phyloP scores from a whole-genome alignment of 30 jellyfish, hydroid and myxozoan genomes.

The Nemopilema nomurai region DNA sequence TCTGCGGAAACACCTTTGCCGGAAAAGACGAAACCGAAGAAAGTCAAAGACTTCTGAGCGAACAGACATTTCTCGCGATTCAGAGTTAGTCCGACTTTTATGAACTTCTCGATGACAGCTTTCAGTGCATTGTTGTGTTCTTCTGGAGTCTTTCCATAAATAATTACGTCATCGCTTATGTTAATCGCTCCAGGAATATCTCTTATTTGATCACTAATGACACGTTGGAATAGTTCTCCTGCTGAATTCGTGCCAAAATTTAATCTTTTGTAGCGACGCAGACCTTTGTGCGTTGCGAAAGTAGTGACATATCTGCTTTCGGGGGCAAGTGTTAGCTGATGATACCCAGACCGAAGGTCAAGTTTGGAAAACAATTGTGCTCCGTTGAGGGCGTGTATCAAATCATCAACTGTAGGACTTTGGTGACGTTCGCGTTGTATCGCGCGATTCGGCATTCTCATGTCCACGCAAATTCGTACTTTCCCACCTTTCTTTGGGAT shows the following conservation, averaged over 20 bases:
- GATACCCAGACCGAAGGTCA: too few species aligned
- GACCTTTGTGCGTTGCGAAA: slow-evolving; percentile 40
- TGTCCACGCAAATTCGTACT: too few species aligned
- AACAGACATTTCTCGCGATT: slow-evolving; percentile 42
- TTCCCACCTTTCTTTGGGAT: too few species aligned
- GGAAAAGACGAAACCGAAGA: slow-evolving; percentile 57
- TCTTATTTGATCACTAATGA: slow-evolving; percentile 33
- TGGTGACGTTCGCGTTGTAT: slow-evolving; percentile 39
- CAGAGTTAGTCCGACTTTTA: slow-evolving; percentile 42
- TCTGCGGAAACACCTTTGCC: slow-evolving; percentile 58
- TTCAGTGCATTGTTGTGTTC: too few species aligned
- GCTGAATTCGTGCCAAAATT: slow-evolving; percentile 36
- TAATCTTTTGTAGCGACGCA: too few species aligned
- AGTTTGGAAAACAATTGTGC: slow-evolving; percentile 33
- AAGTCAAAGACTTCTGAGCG: slow-evolving; percentile 36
- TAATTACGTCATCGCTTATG: too few species aligned
- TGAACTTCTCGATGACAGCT: slow-evolving; percentile 38
- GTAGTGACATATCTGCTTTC: slow-evolving; percentile 47
- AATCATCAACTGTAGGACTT: slow-evolving; percentile 34
- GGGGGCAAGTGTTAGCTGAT: slow-evolving; percentile 38
- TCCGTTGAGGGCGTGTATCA: slow-evolving; percentile 45
- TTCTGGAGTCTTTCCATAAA: too few species aligned
- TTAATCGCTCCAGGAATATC: slow-evolving; percentile 56
- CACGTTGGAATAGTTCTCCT: slow-evolving; percentile 39
- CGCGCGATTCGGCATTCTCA: too few species aligned